Evolutionary conservation across 2,113 vertebrate genomes (phyloP), one percentile per base, ranked within the genome.

Genomic region (Neodon shergylaensis): DNA sequence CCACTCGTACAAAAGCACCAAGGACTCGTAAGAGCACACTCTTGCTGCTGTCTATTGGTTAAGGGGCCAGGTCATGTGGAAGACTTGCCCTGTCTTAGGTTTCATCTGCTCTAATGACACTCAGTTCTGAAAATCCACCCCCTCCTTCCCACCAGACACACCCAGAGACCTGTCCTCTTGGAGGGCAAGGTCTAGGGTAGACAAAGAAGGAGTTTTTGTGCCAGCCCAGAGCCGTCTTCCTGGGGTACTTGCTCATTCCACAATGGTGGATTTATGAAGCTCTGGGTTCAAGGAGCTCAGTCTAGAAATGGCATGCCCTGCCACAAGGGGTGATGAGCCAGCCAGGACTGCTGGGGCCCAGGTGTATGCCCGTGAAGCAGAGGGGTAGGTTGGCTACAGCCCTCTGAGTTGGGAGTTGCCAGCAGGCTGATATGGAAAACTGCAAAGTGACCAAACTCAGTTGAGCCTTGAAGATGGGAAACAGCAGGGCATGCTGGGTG

Each of bases 91-190:
- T 84, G 6, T n/a, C 70, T 42, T 52, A 16, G 24, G 47, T 21
- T 77, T 90, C 72, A 76, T 88, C 63, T 72, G 52, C 94, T 94
- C 96, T 82, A 54, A 63, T 95, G 52, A 39, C 5, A 11, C 65
- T 74, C 26, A 10, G 90, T 76, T 91, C 90, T 90, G 77, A 65
- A 92, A 93, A 65, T 44, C 81, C 17, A 21, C 12, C 2, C 2
- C 33, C 39, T 90, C 77, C 73, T 72, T 36, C 42, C 24, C 7
- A 4, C 44, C 22, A 39, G 73, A 63, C 65, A 83, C 74, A 44
- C 42, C 58, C 58, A 84, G 88, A 90, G 74, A 28, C 52, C 74
- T 90, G 49, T 73, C 81, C 76, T 93, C 49, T 70, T 79, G 72
- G 68, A 92, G 49, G 81, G 88, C 76, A 70, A 94, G 87, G 78